Evolutionary conservation across 2,888 invertebrate genomes (phyloP).

Genomic region (Erpobdella octoculata): DNA sequence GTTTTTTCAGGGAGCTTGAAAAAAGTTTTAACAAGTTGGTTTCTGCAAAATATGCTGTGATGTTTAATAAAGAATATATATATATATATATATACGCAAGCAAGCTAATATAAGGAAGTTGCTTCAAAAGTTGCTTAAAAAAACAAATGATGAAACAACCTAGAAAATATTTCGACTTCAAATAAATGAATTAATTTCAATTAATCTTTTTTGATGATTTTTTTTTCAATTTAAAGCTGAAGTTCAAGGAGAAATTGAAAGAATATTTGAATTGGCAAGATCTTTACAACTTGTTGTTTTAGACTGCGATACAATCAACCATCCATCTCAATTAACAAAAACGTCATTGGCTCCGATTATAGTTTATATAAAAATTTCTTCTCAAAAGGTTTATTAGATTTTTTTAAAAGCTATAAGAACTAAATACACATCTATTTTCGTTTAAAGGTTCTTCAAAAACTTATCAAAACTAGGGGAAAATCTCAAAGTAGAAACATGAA

Average conservation of each 20-base stretch:
- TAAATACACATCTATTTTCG: neutral
- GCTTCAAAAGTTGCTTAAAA: no score
- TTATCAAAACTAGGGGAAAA: slow-evolving; percentile 97
- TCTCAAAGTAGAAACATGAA: slow-evolving; percentile 93
- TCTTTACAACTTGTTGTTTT: slow-evolving; percentile 91
- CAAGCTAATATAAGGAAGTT: no score
- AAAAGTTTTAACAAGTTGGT: no score
- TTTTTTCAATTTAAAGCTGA: slow-evolving; percentile 63
- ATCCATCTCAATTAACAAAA: slow-evolving; percentile 96
- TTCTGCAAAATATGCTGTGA: no score
- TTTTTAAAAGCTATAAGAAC: neutral
- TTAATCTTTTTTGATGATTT: no score
- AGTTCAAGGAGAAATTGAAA: slow-evolving; percentile 92
- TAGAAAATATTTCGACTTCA: no score
- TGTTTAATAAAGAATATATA: no score
- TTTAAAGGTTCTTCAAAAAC: slow-evolving; percentile 78
- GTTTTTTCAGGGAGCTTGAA: no score
- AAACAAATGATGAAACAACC: no score
- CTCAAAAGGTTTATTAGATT: slow-evolving; percentile 71
- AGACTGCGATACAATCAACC: slow-evolving; percentile 99
- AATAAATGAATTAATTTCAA: no score
- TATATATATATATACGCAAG: no score
- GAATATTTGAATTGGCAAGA: slow-evolving; percentile 96
- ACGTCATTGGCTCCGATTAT: slow-evolving; percentile 96
- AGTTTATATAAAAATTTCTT: slow-evolving; percentile 97